Base-by-base conservation (phyloP, 2,113 vertebrate genomes). In the Saimiri boliviensis region DNA sequence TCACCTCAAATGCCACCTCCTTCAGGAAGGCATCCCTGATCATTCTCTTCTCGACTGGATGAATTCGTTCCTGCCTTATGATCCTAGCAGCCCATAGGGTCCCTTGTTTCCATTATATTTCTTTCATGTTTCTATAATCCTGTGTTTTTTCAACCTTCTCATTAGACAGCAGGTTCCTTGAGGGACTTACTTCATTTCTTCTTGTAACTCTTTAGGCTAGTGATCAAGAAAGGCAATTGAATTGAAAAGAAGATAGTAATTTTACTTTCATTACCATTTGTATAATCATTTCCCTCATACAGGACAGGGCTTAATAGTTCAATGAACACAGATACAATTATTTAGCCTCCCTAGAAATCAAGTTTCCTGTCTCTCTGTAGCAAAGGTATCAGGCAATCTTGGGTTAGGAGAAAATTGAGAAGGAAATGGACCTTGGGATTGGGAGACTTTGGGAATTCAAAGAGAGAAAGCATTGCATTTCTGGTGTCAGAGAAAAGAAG, bases 311-410 rank as follows among this genome's bases (percentile, higher is more conserved):
- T 77, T 85, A 80, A 84, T n/a, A 30, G 37, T 71, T 79, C 56
- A 76, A 10, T n/a, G 63, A 89, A 66, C 54, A 68, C 49, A 73
- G 25, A 76, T 66, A n/a, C 23, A 40, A 32, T 84, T 71, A 74
- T 87, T 84, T 63, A 70, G 27, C 17, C 25, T 96, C 97, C 35
- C 70, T 80, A 47, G 45, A 82, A 95, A 87, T 76, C 32, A 89
- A 47, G 19, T 56, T 88, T 8, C n/a, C 37, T 86, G 84, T 85
- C 25, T 89, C 45, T 93, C 13, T 58, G 30, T 17, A 85, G 82
- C 85, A 68, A 45, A 93, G 63, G 40, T 77, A 73, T 20, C 37
- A 20, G 56, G 35, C 45, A 58, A 32, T 82, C 54, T 76, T 85
- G 74, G 40, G 45, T 96, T 92, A 68, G 89, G 45, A 91, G 90